Conservation (phyloP, 2,113 vertebrate species). For the Australoheros scitulus region DNA sequence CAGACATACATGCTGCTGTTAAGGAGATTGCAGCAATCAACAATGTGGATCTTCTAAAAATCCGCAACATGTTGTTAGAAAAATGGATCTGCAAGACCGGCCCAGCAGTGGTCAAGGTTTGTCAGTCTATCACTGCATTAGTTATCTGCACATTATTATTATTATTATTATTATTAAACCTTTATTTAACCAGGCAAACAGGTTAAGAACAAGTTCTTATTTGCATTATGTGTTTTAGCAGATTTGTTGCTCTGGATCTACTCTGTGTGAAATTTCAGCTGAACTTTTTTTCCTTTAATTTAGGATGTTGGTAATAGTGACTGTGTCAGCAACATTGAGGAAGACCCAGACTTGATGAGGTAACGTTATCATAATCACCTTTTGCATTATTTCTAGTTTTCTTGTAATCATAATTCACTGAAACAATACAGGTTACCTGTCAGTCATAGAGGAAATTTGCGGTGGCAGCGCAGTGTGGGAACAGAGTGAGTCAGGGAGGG, state of each 20-base stretch:
- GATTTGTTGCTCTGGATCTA: not conserved
- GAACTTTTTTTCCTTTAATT: not conserved
- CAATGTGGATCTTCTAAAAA: constrained; percentile 86
- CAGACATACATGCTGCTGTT: constrained; percentile 89
- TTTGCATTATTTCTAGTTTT: not conserved
- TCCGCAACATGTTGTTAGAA: constrained; percentile 87
- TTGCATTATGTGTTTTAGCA: not conserved
- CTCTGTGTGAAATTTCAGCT: too few relatives aligned
- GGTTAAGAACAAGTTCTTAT: too few relatives aligned
- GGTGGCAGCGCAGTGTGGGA: not conserved
- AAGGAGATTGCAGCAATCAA: constrained; percentile 91
- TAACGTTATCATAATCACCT: constrained; percentile 42
- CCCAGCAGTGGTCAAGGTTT: constrained; percentile 78
- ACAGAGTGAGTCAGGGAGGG: too few relatives aligned
- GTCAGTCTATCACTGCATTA: constrained; percentile 6
- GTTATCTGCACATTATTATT: not conserved
- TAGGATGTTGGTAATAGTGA: constrained; percentile 80
- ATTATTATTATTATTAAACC: too few relatives aligned
- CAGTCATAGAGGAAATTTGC: not conserved
- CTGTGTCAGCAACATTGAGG: constrained; percentile 79
- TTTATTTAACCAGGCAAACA: too few relatives aligned
- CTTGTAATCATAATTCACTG: not conserved
- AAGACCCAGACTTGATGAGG: constrained; percentile 91
- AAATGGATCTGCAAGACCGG: constrained; percentile 90
- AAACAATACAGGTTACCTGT: not conserved